Conservation (phyloP, 2,888 invertebrate genomes). For the Tenthredo notha region DNA sequence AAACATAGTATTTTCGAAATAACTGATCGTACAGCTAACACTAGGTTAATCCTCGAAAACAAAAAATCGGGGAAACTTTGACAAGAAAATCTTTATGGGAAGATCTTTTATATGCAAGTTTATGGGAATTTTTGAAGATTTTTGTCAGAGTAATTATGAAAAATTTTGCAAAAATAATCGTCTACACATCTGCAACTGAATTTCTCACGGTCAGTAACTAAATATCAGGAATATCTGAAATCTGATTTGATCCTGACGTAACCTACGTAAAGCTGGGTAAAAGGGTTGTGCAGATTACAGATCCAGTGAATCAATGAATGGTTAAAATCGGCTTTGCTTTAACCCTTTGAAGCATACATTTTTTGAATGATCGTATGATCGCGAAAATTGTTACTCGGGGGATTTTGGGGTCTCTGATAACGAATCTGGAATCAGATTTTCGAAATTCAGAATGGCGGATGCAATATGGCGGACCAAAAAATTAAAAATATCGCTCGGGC, state of each 20-base stretch:
- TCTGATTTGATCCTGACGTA: background rate
- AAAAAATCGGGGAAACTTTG: too few species aligned
- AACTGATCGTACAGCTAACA: too few species aligned
- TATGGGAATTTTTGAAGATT: background rate
- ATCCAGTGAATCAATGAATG: conserved; percentile 17
- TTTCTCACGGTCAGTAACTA: background rate
- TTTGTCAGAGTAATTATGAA: background rate
- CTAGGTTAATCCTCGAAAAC: too few species aligned
- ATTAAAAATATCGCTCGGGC: too few species aligned
- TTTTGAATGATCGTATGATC: too few species aligned
- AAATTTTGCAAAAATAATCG: background rate
- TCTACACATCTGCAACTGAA: background rate
- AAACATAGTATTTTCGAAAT: background rate
- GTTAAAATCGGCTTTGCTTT: background rate
- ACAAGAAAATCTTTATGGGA: too few species aligned
- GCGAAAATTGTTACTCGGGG: too few species aligned
- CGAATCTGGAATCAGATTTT: too few species aligned
- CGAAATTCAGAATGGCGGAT: too few species aligned
- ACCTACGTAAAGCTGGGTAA: background rate
- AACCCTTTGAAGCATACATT: too few species aligned
- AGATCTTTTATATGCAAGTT: background rate
- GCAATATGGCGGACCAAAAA: too few species aligned
- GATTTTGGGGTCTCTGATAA: too few species aligned
- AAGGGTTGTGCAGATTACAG: background rate
- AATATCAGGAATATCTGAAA: background rate